Conservation (phyloP, 2,797 vertebrate species). For the Acropternis orthonyx region DNA sequence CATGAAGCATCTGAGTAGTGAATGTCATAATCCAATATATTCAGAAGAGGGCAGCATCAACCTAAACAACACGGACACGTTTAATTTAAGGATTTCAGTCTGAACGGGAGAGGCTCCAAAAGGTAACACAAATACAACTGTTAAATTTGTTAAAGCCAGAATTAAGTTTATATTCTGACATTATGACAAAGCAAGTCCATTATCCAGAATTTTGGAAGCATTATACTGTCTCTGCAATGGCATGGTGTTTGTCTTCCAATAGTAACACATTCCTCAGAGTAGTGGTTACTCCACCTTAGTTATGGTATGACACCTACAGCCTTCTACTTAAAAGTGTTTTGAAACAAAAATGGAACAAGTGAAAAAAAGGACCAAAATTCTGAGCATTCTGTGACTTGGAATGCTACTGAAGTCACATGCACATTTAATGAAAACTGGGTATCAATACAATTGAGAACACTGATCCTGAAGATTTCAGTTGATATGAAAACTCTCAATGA, state of each 20-base stretch:
- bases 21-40: neutral
- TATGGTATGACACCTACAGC: neutral
- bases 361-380: neutral
- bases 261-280: neutral
- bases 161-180: slow-evolving; percentile 28
- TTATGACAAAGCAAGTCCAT: slow-evolving; percentile 22
- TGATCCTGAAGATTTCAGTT: neutral
- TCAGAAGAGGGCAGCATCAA: slow-evolving; percentile 81
- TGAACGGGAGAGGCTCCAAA: neutral
- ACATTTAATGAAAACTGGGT: neutral
- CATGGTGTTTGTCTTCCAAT: neutral
- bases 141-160: slow-evolving; percentile 42
- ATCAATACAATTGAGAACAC: neutral
- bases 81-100: neutral
- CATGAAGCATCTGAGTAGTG: neutral
- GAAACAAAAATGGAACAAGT: neutral
- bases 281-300: neutral
- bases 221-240: neutral
- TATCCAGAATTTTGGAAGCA: slow-evolving; percentile 13
- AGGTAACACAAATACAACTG: slow-evolving; percentile 13
- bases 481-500: neutral
- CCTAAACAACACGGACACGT: slow-evolving; percentile 53
- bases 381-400: neutral
- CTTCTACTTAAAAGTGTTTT: neutral
- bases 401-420: neutral